These are phyloP conservation scores for Drosophila elegans DNA, from an alignment of 1,140 invertebrate genomes.

Conservation along the genomic window DNA sequence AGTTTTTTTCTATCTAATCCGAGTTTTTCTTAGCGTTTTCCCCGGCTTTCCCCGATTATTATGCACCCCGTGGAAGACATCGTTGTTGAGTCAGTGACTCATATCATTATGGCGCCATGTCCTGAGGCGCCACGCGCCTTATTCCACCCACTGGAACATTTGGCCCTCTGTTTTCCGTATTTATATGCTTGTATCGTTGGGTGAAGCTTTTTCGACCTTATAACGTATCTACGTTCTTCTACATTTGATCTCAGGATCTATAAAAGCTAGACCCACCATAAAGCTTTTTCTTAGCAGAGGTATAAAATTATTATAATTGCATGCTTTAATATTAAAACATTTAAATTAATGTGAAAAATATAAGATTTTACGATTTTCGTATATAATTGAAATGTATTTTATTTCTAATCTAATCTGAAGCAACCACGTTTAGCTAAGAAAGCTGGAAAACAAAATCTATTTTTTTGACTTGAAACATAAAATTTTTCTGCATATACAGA, in stretches of 20 bases:
- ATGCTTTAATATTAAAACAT: too few species aligned
- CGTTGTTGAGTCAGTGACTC: conserved; percentile 64
- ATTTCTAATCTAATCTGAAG: too few species aligned
- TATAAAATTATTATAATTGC: too few species aligned
- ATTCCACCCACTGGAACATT: conserved; percentile 8
- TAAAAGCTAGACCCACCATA: not conserved
- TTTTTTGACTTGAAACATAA: too few species aligned
- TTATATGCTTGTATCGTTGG: not conserved
- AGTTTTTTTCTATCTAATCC: not conserved
- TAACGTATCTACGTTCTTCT: too few species aligned
- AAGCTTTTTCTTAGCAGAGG: too few species aligned
- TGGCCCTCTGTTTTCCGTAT: not conserved
- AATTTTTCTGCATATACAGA: too few species aligned
- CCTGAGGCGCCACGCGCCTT: conserved; percentile 66
- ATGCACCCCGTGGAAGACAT: conserved; percentile 54
- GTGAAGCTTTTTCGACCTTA: not conserved
- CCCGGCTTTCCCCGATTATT: conserved; percentile 50
- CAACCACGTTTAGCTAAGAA: too few species aligned
- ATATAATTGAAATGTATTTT: too few species aligned
- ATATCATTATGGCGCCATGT: conserved; percentile 75
- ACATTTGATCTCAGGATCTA: not conserved
- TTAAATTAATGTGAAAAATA: too few species aligned
- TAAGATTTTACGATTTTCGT: too few species aligned
- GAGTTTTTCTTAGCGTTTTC: not conserved
- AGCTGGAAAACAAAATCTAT: too few species aligned